Evolutionary conservation across 2,888 invertebrate genomes (phyloP).

Genomic region (Parochlus steinenii): DNA sequence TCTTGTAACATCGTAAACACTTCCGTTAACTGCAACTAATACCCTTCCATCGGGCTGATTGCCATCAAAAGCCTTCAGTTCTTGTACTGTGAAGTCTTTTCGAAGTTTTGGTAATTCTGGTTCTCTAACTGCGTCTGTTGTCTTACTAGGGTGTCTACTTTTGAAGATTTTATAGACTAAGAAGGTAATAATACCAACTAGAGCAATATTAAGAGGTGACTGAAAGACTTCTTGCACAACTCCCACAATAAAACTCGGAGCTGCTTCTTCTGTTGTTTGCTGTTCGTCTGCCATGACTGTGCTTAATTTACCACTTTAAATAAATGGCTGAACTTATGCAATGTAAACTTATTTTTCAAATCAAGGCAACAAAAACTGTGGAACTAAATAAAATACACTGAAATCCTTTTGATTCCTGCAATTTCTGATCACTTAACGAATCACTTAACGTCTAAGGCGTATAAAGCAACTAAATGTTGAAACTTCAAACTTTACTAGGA

Average conservation of each 20-base stretch:
- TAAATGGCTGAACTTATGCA: too few species aligned
- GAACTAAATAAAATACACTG: too few species aligned
- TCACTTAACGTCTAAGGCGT: too few species aligned
- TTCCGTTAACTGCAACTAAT: conserved; percentile 84
- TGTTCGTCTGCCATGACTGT: conserved; percentile 1
- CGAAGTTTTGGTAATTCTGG: conserved; percentile 65
- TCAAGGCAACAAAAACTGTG: too few species aligned
- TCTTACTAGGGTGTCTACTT: conserved; percentile 23
- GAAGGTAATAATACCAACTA: conserved; percentile 50
- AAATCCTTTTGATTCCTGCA: too few species aligned
- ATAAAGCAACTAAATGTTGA: too few species aligned
- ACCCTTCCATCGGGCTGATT: conserved; percentile 73
- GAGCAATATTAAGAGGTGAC: conserved; percentile 52
- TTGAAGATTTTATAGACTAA: conserved; percentile 60
- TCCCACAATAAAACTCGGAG: neutral
- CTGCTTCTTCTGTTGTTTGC: conserved; percentile 1
- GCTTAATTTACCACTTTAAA: too few species aligned
- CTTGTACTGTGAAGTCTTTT: conserved; percentile 77
- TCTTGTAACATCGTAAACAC: conserved; percentile 85
- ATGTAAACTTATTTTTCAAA: too few species aligned
- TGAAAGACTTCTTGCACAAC: conserved; percentile 37
- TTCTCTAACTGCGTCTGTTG: conserved; percentile 26
- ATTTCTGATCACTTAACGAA: too few species aligned
- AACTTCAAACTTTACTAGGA: too few species aligned
- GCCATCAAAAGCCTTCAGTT: conserved; percentile 76